Evolutionary conservation across 2,888 invertebrate species (phyloP).

Genomic region (Tenthredo mesomela): DNA sequence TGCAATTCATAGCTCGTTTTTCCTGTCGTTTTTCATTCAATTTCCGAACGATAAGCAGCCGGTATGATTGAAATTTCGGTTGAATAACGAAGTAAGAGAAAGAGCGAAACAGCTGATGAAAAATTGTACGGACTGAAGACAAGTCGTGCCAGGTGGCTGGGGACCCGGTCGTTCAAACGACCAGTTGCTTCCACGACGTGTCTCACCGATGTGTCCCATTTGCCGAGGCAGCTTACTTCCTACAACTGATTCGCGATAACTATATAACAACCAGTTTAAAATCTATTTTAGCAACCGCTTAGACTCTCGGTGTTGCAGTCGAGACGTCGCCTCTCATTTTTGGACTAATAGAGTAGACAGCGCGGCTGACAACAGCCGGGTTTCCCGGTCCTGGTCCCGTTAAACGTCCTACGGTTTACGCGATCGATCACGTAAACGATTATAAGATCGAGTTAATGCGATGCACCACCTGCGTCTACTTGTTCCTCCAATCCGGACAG

Average conservation of each 20-base stretch:
- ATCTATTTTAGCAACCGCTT: conserved; percentile 33
- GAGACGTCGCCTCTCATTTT: conserved; percentile 8
- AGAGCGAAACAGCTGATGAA: conserved; percentile 6
- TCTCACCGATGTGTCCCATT: conserved; percentile 25
- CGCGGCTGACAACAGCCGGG: conserved; percentile 1
- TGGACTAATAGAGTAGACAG: conserved; percentile 10
- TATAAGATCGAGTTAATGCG: neutral
- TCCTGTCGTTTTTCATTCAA: neutral
- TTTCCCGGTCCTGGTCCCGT: neutral
- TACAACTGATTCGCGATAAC: conserved; percentile 33
- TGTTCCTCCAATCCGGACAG: neutral
- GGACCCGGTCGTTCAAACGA: neutral
- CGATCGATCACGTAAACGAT: conserved; percentile 6
- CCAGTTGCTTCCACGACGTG: conserved; percentile 42
- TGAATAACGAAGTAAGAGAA: neutral
- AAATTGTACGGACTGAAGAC: neutral
- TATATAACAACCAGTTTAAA: neutral
- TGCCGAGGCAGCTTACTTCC: neutral
- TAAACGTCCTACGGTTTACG: neutral
- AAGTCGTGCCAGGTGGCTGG: conserved; percentile 35
- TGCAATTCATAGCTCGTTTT: neutral
- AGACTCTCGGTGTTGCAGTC: neutral
- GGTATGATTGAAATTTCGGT: neutral
- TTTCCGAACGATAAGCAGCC: neutral
- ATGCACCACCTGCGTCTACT: conserved; percentile 1